phyloP scores from a whole-genome alignment of 2,797 vertebrate genomes.

The Ceryle rudis region DNA sequence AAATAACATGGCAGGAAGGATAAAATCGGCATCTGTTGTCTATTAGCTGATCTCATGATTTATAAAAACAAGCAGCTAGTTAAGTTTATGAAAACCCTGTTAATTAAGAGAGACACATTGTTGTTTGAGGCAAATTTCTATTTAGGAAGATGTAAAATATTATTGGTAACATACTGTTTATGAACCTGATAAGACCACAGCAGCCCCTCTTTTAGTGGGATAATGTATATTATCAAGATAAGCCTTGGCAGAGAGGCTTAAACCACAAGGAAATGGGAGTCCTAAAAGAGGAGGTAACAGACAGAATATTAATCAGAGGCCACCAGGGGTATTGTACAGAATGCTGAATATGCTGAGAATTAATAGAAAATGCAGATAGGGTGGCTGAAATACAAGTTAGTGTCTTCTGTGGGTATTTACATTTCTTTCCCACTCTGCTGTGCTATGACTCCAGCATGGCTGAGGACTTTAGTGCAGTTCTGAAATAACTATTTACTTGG shows the following conservation, averaged over 20 bases:
- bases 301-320: neutral
- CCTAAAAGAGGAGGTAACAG: neutral
- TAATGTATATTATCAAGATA: neutral
- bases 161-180: neutral
- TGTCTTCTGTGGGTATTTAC: neutral
- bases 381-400: neutral
- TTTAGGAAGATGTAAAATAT: neutral
- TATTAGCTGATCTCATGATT: slow-evolving; percentile 3
- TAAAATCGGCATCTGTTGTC: slow-evolving; percentile 23
- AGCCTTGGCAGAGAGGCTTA: neutral
- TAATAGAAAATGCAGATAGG: neutral
- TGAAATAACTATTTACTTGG: neutral
- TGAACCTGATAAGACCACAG: neutral
- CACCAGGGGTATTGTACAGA: neutral
- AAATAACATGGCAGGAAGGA: neutral
- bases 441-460: neutral
- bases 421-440: neutral
- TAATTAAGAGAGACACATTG: neutral
- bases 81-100: neutral
- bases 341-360: neutral
- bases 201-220: neutral
- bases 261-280: neutral
- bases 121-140: neutral
- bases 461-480: neutral
- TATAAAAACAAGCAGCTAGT: slow-evolving; percentile 22